Evolutionary conservation across 2,113 vertebrate species (phyloP), one percentile per base, ranked within the genome.

Genomic region (Aix galericulata): DNA sequence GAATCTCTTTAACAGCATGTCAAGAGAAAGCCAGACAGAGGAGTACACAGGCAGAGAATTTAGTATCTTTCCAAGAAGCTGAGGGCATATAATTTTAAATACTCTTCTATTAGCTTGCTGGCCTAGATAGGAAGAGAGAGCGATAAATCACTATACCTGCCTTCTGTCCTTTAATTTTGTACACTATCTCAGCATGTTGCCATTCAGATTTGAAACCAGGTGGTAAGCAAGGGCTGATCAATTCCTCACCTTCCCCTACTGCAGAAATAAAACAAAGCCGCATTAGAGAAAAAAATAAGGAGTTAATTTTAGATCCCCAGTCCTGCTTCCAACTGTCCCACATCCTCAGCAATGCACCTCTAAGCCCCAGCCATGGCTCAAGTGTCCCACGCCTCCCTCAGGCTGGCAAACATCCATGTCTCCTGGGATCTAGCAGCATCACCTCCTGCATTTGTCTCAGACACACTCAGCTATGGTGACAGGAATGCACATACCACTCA

Each of bases 191-290:
- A 12, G 98, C 98, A 2, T 99, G 98, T 3, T 98, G 97, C 99
- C 99, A 99, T 14, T 98, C 97, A 10, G 98, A 98, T 58, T 96
- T 98, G 95, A 98, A 99, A 78, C 97, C 97, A 21, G 99, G 97
- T 88, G 99, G 91, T 60, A 99, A 95, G 95, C 99, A 99, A n/a
- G 99, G 98, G 86, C 99, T 99, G 93, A 98, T 77, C 93, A 99
- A 95, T 68, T 98, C 98, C 56, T 97, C 97, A 76, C 97, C 98
- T 95, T 98, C 97, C 88, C 94, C 97, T 93, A 98, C 98, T 99
- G 98, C 80, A 95, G 91, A 40, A 92, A 18, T 73, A 62, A 94
- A 80, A 56, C 32, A 78, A 87, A 68, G 31, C 17, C 66, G 69
- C 15, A 8, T 69, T 17, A 88, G 62, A 31, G 36, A 53, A 87